These are phyloP conservation scores for Pristionchus exspectatus DNA, from an alignment of 2,888 invertebrate genomes.

Conservation along the genomic window DNA sequence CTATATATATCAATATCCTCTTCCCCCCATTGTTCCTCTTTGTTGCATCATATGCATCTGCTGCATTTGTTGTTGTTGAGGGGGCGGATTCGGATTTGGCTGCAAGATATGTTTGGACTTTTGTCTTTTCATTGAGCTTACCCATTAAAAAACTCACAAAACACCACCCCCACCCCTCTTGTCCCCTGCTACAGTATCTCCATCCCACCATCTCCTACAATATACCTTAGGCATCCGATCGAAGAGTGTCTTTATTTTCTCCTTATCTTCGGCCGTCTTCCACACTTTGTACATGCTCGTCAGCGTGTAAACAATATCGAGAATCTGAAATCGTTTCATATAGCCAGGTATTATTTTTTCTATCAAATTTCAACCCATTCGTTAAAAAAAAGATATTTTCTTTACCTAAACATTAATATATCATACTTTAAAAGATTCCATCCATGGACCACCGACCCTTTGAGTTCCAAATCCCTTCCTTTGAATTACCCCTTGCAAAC, in stretches of 20 bases:
- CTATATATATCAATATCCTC: slow-evolving; percentile 5
- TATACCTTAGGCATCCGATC: slow-evolving; percentile 49
- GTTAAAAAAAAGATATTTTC: no score
- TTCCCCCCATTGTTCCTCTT: background rate
- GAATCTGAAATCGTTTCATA: background rate
- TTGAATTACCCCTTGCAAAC: no score
- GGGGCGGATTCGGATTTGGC: slow-evolving; percentile 41
- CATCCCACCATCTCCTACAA: background rate
- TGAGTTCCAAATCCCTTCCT: no score
- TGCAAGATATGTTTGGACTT: background rate
- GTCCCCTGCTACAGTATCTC: background rate
- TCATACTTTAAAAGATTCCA: no score
- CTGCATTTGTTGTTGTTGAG: slow-evolving; percentile 16
- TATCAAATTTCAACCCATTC: background rate
- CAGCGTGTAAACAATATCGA: slow-evolving; percentile 41
- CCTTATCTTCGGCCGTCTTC: slow-evolving; percentile 51
- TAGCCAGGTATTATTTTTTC: background rate
- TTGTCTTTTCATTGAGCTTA: no score
- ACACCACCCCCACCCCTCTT: background rate
- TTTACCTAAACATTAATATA: no score
- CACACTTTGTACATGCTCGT: slow-evolving; percentile 37
- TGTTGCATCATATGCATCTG: slow-evolving; percentile 14
- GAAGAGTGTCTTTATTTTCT: slow-evolving; percentile 36
- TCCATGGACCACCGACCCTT: no score
- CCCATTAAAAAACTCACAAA: no score